Percentiles rank a stretch among this genome's conserved stretches.
Conservation (phyloP, 1,140 invertebrate species). For the Neodiprion fabricii region DNA sequence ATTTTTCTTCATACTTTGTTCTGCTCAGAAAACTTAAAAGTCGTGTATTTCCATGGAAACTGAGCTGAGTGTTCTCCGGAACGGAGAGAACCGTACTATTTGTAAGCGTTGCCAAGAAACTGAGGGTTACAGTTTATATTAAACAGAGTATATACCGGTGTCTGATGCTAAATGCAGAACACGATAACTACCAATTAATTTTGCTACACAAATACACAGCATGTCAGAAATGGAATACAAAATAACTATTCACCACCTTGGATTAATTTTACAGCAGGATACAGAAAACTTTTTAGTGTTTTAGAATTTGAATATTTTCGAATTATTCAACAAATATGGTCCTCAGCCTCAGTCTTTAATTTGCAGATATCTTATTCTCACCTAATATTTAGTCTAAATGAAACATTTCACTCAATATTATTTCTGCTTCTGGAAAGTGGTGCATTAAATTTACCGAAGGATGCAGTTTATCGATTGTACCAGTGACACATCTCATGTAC, state of each 20-base stretch:
- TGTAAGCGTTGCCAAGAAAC: not conserved
- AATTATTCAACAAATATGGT: not conserved
- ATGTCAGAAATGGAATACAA: not conserved
- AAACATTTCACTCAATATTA: not conserved
- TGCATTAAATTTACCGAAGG: not conserved
- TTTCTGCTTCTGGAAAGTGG: not conserved
- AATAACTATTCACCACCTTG: not conserved
- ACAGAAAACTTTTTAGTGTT: not conserved
- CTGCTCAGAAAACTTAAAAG: no score
- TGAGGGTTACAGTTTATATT: not conserved
- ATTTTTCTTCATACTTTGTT: not conserved
- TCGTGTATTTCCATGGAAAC: not conserved
- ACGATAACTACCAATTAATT: not conserved
- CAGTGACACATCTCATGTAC: not conserved
- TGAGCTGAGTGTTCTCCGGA: not conserved
- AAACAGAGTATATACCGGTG: not conserved
- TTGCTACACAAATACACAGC: constrained; percentile 6
- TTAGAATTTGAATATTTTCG: not conserved
- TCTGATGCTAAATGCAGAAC: not conserved
- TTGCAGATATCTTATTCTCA: not conserved
- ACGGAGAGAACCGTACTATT: not conserved
- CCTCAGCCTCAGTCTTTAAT: not conserved
- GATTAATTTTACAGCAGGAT: not conserved
- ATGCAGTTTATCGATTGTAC: not conserved
- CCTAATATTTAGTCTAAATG: not conserved